Base-by-base conservation (phyloP, 64 coral and sea anemone species). In the Stichodactyla helianthus region DNA sequence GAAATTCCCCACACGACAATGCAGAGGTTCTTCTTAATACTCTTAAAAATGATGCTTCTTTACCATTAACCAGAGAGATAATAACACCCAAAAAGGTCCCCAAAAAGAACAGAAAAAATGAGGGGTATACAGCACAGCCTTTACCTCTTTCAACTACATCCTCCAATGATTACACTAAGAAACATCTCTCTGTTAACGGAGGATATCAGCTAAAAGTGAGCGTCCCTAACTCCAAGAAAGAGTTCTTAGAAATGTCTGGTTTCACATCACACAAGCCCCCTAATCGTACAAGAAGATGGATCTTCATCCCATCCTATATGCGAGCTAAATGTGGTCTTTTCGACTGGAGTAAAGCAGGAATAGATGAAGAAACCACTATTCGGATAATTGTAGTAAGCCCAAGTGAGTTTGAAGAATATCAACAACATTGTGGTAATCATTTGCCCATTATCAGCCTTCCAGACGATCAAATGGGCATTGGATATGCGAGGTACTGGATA, bases 271-370 rank as follows among this genome's bases (percentile, higher is more conserved):
- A 10, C 23, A 35, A 88, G 27, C 50, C 13, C 79, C 81, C 23
- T 25, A 27, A 23, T n/a, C 4, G 15, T 16, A 53, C 7, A 53
- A 53, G 8, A 79, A 71, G 87, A 27, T 89, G 78, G 87, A 83
- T 89, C 23, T 89, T 89, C 50, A 71, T 83, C 8, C 87, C 87
- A 67, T 82, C 79, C 19, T 89, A 70, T 54, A 61, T 61, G 60
- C n/a, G 79, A 4, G 79, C 78, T 6, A 5, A 83, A n/a, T 82
- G 81, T 55, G 87, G 71, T 15, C 68, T 89, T 61, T 55, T 83
- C 13, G 23, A 83, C 1, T 89, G 87, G 79, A 61, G 59, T 6
- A 1, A 54, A 35, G 88, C 64, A 28, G 25, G 70, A 2, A 55
- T 83, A 26, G 54, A 15, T 14, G 2, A 55, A 56, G 80, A 74